A percentile compares a stretch with the other conserved stretches of the same genome.
phyloP scores from a whole-genome alignment of 2,888 invertebrate genomes.

The Lasioglossum calceatum region DNA sequence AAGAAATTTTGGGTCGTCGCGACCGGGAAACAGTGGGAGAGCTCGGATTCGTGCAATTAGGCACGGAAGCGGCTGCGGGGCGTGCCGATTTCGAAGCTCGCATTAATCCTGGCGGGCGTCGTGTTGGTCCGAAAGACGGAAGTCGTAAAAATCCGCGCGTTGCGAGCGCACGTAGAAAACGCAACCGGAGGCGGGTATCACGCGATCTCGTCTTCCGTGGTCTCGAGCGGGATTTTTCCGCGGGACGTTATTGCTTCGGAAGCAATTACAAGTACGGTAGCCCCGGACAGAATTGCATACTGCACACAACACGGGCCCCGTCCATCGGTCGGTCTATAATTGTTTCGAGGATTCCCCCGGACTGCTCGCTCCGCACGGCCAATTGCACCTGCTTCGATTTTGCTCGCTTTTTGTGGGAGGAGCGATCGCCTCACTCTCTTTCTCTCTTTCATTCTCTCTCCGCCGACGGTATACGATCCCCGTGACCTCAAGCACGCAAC shows the following conservation, averaged over 20 bases:
- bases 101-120: slow-evolving; percentile 16
- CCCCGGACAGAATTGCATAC: slow-evolving; percentile 72
- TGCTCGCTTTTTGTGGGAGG: slow-evolving; percentile 77
- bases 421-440: slow-evolving; percentile 71
- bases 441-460: background rate
- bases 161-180: slow-evolving; percentile 35
- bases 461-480: slow-evolving; percentile 65
- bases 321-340: slow-evolving; percentile 72
- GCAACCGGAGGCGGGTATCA: slow-evolving; percentile 39
- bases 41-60: background rate
- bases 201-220: slow-evolving; percentile 52
- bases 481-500: slow-evolving; percentile 78
- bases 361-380: slow-evolving; percentile 62
- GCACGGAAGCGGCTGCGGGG: background rate
- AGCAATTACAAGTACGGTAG: slow-evolving; percentile 78
- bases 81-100: slow-evolving; percentile 12
- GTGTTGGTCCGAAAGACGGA: slow-evolving; percentile 36
- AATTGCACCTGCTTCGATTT: slow-evolving; percentile 81
- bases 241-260: slow-evolving; percentile 68
- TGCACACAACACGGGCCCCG: slow-evolving; percentile 52
- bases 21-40: background rate
- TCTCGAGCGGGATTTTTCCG: slow-evolving; percentile 62
- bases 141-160: slow-evolving; percentile 45
- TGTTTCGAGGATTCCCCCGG: slow-evolving; percentile 78
- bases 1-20: background rate